A percentile compares a stretch with the other conserved stretches of the same genome.
Evolutionary conservation across 1,140 invertebrate species (phyloP).

Genomic region (Halesus radiatus): DNA sequence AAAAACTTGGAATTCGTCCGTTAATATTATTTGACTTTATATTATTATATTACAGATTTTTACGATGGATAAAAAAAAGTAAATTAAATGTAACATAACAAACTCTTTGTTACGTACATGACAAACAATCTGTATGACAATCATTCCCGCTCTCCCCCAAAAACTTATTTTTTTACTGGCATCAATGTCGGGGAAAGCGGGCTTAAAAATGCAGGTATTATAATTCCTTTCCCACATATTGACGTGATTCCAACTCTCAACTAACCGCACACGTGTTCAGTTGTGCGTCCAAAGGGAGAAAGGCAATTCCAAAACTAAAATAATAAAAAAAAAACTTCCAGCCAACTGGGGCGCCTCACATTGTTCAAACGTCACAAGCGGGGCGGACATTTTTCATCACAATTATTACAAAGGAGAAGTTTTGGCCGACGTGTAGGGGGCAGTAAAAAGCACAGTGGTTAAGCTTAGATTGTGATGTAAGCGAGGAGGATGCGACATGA

Average conservation of each 20-base stretch:
- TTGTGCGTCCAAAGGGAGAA: background rate
- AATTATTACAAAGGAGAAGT: background rate
- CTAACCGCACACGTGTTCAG: background rate
- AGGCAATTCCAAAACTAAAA: slow-evolving; percentile 36
- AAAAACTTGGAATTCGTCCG: too few species aligned
- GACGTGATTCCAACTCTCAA: too few species aligned
- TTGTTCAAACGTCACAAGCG: slow-evolving; percentile 12
- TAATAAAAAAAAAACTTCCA: slow-evolving; percentile 39
- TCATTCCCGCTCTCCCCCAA: background rate
- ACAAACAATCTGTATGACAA: background rate
- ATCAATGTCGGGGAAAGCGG: background rate
- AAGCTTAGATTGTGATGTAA: too few species aligned
- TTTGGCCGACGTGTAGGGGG: background rate
- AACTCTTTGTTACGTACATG: too few species aligned
- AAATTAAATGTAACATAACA: too few species aligned
- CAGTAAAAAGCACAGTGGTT: too few species aligned
- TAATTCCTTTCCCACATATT: too few species aligned
- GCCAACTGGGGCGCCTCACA: slow-evolving; percentile 4
- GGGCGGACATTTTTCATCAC: slow-evolving; percentile 16
- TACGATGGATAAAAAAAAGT: too few species aligned
- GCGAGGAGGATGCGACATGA: too few species aligned
- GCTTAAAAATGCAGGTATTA: slow-evolving; percentile 2
- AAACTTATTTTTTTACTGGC: background rate
- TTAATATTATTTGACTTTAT: too few species aligned
- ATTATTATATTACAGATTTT: too few species aligned